Evolutionary conservation across 2,888 invertebrate species (phyloP).

Genomic region (Napeogenes sylphis): DNA sequence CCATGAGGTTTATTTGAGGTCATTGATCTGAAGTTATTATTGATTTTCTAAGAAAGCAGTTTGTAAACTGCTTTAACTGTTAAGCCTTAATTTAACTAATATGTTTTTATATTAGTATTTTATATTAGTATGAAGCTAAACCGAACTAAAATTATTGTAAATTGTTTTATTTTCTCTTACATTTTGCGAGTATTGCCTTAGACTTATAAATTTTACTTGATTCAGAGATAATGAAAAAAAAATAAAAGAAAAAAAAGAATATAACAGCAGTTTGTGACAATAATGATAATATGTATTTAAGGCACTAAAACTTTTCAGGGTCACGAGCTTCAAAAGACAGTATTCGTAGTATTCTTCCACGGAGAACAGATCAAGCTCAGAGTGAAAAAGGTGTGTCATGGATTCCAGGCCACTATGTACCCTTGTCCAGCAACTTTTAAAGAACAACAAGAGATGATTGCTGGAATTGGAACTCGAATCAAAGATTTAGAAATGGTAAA

Average conservation of each 20-base stretch:
- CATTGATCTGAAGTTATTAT: slow-evolving; percentile 50
- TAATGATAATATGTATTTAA: neutral
- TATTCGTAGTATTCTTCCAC: slow-evolving; percentile 83
- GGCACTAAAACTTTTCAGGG: slow-evolving; percentile 69
- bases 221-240: no score
- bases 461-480: slow-evolving; percentile 83
- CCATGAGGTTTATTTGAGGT: slow-evolving; percentile 33
- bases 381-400: slow-evolving; percentile 87
- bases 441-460: slow-evolving; percentile 84
- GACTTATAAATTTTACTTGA: no score
- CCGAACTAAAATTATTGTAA: no score
- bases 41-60: slow-evolving; percentile 43
- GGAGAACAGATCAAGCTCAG: slow-evolving; percentile 85
- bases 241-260: no score
- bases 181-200: no score
- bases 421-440: slow-evolving; percentile 86
- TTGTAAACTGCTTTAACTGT: no score
- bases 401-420: slow-evolving; percentile 86
- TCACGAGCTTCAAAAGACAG: slow-evolving; percentile 82
- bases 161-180: no score
- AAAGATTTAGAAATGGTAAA: slow-evolving; percentile 82
- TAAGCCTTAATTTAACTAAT: no score
- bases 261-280: neutral
- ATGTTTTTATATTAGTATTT: no score
- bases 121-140: no score